phyloP scores from a whole-genome alignment of 2,888 invertebrate genomes.

The Lasius platythorax region DNA sequence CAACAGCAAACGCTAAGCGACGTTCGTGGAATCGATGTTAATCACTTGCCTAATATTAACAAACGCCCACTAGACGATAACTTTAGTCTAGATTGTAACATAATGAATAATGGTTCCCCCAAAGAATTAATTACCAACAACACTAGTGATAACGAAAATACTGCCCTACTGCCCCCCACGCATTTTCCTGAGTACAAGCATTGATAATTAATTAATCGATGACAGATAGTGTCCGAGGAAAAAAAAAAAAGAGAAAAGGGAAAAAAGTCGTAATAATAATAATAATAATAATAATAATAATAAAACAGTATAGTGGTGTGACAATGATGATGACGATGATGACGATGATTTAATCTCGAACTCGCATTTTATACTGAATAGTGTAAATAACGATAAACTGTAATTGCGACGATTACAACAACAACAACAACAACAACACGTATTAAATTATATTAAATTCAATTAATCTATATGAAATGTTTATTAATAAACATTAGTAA shows the following conservation, averaged over 20 bases:
- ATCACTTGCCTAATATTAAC: constrained; percentile 84
- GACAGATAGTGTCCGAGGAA: constrained; percentile 82
- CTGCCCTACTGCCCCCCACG: constrained; percentile 84
- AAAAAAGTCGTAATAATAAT: constrained; percentile 42
- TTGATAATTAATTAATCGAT: constrained; percentile 84
- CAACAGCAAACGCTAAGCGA: constrained; percentile 78
- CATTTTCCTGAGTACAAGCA: constrained; percentile 85
- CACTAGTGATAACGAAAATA: constrained; percentile 85
- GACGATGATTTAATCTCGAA: constrained; percentile 82
- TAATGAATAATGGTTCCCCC: constrained; percentile 82
- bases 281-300: constrained; percentile 32
- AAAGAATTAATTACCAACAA: constrained; percentile 83
- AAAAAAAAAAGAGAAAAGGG: constrained; percentile 26
- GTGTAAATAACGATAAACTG: constrained; percentile 85
- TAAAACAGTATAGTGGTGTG: constrained; percentile 81
- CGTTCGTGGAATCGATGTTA: constrained; percentile 83
- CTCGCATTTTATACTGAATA: constrained; percentile 86
- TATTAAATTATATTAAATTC: constrained; percentile 84
- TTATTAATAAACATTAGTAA: constrained; percentile 85
- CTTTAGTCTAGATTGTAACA: constrained; percentile 85
- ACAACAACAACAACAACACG: constrained; percentile 77
- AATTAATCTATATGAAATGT: constrained; percentile 84
- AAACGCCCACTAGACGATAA: constrained; percentile 84
- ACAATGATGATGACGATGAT: constrained; percentile 48
- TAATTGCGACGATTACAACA: constrained; percentile 77